A percentile compares a stretch with the other conserved stretches of the same genome.
These are phyloP conservation scores for Lagorchestes hirsutus DNA, from an alignment of 2,797 vertebrate species.

Conservation along the genomic window DNA sequence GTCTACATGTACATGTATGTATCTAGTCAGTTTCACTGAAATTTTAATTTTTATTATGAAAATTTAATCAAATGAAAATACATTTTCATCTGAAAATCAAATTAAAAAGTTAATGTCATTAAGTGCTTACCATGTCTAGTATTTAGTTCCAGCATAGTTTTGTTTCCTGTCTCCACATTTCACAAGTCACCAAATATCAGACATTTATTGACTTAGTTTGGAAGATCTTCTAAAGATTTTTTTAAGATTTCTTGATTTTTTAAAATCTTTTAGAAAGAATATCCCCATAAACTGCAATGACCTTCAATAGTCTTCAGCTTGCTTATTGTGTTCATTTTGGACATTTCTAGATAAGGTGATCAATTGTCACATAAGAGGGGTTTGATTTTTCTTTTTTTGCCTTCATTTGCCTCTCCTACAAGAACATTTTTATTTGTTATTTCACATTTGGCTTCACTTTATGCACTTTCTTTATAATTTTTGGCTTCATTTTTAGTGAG, in stretches of 20 bases:
- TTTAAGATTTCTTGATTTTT: neutral
- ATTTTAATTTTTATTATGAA: neutral
- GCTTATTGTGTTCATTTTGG: neutral
- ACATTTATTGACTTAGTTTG: neutral
- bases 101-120: neutral
- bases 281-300: neutral
- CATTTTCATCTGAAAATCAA: neutral
- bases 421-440: neutral
- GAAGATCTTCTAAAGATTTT: neutral
- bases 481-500: neutral
- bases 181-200: neutral
- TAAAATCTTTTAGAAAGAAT: neutral
- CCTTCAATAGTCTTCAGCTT: neutral
- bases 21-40: neutral
- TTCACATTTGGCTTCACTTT: neutral
- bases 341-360: neutral
- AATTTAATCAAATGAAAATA: neutral
- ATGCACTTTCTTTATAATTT: neutral
- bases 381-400: neutral
- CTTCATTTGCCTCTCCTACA: neutral
- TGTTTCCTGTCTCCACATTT: neutral
- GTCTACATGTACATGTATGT: neutral
- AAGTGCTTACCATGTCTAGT: neutral
- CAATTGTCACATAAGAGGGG: neutral
- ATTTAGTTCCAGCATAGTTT: neutral